A percentile compares a stretch with the other conserved stretches of the same genome.
Evolutionary conservation across 2,797 vertebrate species (phyloP).

Genomic region (Pagetopsis macropterus): DNA sequence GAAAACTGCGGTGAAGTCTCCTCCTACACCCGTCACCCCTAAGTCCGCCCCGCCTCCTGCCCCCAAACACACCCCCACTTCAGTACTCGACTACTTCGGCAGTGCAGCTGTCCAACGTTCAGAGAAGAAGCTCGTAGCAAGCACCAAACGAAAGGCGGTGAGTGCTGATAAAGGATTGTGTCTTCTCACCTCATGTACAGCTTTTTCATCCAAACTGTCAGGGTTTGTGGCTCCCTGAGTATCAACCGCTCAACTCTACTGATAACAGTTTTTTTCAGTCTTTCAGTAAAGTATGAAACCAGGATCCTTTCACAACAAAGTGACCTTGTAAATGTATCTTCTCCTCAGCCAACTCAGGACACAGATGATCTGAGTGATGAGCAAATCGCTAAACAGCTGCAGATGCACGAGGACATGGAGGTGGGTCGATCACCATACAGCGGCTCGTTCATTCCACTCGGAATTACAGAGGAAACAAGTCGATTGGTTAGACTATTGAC

Average conservation of each 20-base stretch:
- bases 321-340: conserved; percentile 23
- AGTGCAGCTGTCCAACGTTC: conserved; percentile 86
- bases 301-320: not conserved
- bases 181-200: not conserved
- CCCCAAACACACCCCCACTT: conserved; percentile 87
- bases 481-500: not conserved
- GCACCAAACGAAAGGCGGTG: conserved; percentile 90
- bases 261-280: not conserved
- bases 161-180: conserved; percentile 59
- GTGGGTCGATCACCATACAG: conserved; percentile 69
- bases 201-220: not conserved
- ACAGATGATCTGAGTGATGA: conserved; percentile 86
- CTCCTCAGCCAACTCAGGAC: conserved; percentile 81
- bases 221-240: not conserved
- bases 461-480: conserved; percentile 3
- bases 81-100: conserved; percentile 92
- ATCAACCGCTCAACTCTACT: not conserved
- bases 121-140: conserved; percentile 93
- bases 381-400: conserved; percentile 89
- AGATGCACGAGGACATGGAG: conserved; percentile 92
- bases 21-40: conserved; percentile 76
- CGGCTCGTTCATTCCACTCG: not conserved
- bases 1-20: conserved; percentile 70
- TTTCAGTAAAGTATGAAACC: not conserved
- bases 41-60: conserved; percentile 73